Conservation (phyloP, 2,888 invertebrate species). For the Oasisia sp. region DNA sequence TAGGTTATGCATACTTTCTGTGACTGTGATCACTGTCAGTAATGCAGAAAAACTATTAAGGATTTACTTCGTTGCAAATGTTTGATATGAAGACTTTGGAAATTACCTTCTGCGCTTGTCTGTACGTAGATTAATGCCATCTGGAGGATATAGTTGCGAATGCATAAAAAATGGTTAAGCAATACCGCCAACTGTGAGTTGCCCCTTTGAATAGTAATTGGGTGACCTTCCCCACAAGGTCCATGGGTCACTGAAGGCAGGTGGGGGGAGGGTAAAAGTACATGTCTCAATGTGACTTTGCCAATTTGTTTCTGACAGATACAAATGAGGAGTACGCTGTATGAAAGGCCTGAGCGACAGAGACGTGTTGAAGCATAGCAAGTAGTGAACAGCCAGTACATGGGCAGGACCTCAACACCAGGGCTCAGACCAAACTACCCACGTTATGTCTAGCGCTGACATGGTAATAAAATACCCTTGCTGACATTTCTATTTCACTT, state of each 20-base stretch:
- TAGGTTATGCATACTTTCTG: too few relatives aligned
- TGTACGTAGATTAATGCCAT: too few relatives aligned
- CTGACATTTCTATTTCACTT: slow-evolving; percentile 11
- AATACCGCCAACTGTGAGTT: background rate
- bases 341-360: background rate
- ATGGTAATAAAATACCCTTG: background rate
- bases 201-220: background rate
- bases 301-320: slow-evolving; percentile 17
- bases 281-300: background rate
- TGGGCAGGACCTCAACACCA: background rate
- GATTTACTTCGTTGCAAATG: too few relatives aligned
- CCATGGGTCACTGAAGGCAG: background rate
- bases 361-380: too few relatives aligned
- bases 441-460: background rate
- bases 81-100: too few relatives aligned
- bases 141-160: too few relatives aligned
- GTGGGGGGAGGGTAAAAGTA: background rate
- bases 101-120: too few relatives aligned
- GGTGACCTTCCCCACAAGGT: background rate
- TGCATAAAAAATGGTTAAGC: background rate
- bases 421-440: background rate
- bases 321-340: background rate
- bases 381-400: background rate
- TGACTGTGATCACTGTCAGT: too few relatives aligned
- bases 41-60: too few relatives aligned